Evolutionary conservation across 2,113 vertebrate genomes (phyloP).

Genomic region (Pardalotus punctatus): DNA sequence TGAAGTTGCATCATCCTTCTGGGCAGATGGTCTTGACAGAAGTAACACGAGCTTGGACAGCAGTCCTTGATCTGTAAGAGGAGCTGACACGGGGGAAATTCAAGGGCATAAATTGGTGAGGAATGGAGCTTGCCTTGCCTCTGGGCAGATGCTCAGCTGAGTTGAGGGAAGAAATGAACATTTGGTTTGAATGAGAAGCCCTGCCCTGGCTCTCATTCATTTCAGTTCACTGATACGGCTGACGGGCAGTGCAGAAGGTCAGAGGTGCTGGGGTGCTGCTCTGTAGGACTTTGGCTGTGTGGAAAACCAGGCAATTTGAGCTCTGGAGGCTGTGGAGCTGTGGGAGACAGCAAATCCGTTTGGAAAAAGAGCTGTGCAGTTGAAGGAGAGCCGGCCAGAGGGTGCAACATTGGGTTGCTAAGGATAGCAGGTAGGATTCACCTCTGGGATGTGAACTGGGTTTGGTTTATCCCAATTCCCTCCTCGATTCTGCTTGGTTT

Average conservation of each 20-base stretch:
- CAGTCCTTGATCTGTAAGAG: not conserved
- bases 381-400: not conserved
- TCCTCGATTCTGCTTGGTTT: not conserved
- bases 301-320: not conserved
- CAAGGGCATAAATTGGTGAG: not conserved
- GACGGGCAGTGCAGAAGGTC: not conserved
- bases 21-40: not conserved
- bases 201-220: not conserved
- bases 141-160: not conserved
- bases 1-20: not conserved
- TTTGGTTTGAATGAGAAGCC: not conserved
- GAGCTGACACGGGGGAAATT: not conserved
- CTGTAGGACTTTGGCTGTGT: not conserved
- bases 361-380: not conserved
- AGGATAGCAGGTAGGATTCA: not conserved
- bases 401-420: fast-evolving
- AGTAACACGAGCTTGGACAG: not conserved
- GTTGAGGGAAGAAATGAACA: not conserved
- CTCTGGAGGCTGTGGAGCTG: not conserved
- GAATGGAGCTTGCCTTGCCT: not conserved
- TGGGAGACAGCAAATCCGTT: not conserved
- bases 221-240: not conserved
- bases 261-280: too few relatives aligned
- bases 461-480: not conserved
- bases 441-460: not conserved